Evolutionary conservation across 2,888 invertebrate genomes (phyloP).

Genomic region (Artemia sp.): DNA sequence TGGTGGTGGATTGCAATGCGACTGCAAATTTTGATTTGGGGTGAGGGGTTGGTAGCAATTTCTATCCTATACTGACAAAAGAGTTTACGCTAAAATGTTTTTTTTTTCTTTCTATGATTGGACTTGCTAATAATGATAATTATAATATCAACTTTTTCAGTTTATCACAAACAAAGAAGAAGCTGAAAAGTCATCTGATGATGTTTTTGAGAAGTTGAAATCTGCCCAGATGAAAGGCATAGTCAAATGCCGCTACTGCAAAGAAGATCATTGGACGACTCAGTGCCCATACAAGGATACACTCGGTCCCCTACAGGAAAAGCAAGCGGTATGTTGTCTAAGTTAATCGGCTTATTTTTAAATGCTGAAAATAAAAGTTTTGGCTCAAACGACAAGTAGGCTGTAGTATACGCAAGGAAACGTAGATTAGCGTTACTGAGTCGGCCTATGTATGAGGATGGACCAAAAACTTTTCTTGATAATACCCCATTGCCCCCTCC

Average conservation of each 20-base stretch:
- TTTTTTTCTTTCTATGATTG: conserved; percentile 11
- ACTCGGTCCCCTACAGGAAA: conserved; percentile 35
- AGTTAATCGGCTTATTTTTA: no score
- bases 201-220: conserved; percentile 55
- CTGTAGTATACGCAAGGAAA: no score
- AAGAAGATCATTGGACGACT: conserved; percentile 94
- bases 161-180: conserved; percentile 75
- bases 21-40: background rate
- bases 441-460: no score
- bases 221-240: conserved; percentile 43
- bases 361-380: no score
- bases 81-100: background rate
- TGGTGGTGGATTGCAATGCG: background rate
- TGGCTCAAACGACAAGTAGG: no score
- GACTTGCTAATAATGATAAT: conserved; percentile 2
- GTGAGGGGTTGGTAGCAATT: background rate
- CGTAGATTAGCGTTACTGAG: no score
- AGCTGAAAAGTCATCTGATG: conserved; percentile 67
- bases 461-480: no score
- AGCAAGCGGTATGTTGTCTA: background rate
- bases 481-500: no score
- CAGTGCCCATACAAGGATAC: conserved; percentile 96
- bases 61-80: conserved; percentile 11
- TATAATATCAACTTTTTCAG: conserved; percentile 30
- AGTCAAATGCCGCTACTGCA: conserved; percentile 73